phyloP scores from a whole-genome alignment of 1,140 invertebrate genomes.

The Papilio glaucus region DNA sequence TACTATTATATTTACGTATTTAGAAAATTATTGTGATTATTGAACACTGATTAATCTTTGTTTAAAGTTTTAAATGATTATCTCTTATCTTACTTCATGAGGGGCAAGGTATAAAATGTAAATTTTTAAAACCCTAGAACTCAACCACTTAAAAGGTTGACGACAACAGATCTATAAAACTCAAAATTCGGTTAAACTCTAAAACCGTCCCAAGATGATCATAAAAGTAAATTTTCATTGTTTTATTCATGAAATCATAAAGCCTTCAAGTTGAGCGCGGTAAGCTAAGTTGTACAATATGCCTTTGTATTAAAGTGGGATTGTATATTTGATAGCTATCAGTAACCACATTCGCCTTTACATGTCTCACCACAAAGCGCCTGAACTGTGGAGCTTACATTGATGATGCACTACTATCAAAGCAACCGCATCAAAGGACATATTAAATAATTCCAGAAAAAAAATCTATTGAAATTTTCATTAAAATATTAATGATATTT shows the following conservation, averaged over 20 bases:
- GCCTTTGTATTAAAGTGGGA: background rate
- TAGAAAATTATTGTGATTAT: no score
- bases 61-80: no score
- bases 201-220: no score
- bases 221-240: background rate
- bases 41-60: no score
- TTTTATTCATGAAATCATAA: background rate
- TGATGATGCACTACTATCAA: background rate
- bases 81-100: no score
- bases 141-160: no score
- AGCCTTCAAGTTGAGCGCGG: background rate
- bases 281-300: background rate
- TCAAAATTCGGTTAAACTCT: no score
- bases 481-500: no score
- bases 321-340: constrained; percentile 3
- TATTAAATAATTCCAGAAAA: background rate
- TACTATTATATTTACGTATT: no score
- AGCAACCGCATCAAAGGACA: background rate
- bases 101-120: no score
- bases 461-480: background rate
- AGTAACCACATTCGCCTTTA: background rate
- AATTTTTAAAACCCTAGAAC: no score
- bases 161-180: no score
- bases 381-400: background rate
- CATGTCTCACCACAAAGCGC: background rate